Evolutionary conservation across 2,113 vertebrate genomes (phyloP), one percentile per base, ranked within the genome.

Genomic region (Ibidorhyncha struthersii): DNA sequence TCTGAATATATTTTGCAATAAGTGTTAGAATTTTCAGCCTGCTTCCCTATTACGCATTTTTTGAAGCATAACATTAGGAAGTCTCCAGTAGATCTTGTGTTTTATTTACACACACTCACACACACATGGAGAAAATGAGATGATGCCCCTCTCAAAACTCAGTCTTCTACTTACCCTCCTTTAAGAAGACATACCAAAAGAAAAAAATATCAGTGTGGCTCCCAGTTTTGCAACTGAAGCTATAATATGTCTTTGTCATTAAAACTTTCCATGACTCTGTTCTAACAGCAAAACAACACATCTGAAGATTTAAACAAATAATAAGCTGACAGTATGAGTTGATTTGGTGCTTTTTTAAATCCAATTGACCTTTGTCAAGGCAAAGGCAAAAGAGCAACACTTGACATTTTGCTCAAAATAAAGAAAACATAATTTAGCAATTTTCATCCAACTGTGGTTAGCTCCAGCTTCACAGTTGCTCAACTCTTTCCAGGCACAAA

Each of bases 331-430:
- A 76, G 76, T 69, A 76, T 15, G 47, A 97, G 86, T 12, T 86
- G 83, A 89, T 95, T 93, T 90, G 30, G 50, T 91, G 82, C 16
- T 58, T 83, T 74, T 95, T 82, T 32, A 34, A 98, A 86, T 84
- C 73, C 82, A 95, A 40, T 8, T 98, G 97, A 97, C 97, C 95
- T 98, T 98, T 98, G 77, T 83, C 82, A 95, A 97, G 67, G 94
- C 96, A 96, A 96, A 98, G 61, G 88, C 94, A 96, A 96, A 97
- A 96, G 82, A 97, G 89, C 55, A 98, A 89, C 70, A 77, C 79
- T 93, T 98, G 97, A 97, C 97, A 98, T 98, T 98, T 98, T 34
- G 27, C 23, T 82, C 95, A 97, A 97, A 98, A 97, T 95, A 97
- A 97, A 96, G 83, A 96, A 96, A 96, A 97, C 71, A 95, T 66